These are phyloP conservation scores for Galerucella calmariensis DNA, from an alignment of 2,888 invertebrate genomes.

Conservation along the genomic window DNA sequence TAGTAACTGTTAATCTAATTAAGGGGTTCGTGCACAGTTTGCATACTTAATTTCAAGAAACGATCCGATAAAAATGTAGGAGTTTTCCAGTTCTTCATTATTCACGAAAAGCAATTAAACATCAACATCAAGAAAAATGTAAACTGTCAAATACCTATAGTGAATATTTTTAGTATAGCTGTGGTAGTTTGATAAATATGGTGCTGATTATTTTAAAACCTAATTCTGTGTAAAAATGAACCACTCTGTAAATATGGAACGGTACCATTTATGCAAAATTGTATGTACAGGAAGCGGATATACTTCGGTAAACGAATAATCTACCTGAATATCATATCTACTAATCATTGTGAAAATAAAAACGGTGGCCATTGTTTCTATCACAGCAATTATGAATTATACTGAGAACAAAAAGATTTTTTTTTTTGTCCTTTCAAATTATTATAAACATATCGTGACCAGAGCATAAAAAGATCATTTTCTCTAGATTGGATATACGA, in stretches of 20 bases:
- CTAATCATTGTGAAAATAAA: constrained; percentile 13
- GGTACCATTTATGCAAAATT: constrained; percentile 28
- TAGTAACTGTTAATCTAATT: no score
- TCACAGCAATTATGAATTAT: constrained; percentile 11
- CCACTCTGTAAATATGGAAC: constrained; percentile 13
- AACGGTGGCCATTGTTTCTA: constrained; percentile 15
- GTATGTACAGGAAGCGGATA: constrained; percentile 37
- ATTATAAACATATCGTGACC: constrained; percentile 11
- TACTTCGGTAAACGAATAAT: constrained; percentile 32
- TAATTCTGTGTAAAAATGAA: background rate
- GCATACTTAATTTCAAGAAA: no score
- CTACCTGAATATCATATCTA: constrained; percentile 34
- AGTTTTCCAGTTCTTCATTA: no score
- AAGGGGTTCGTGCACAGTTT: no score
- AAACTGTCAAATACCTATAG: no score
- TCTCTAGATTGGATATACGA: background rate
- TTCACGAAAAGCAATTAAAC: no score
- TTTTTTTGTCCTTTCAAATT: constrained; percentile 11
- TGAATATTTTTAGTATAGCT: no score
- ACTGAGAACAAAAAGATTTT: constrained; percentile 10
- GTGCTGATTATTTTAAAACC: background rate
- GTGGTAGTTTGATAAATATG: background rate
- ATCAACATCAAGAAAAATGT: no score
- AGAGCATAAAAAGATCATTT: constrained; percentile 8
- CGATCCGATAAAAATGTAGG: no score